Percentiles rank a stretch among this genome's conserved stretches.
These are phyloP conservation scores for Drepana arcuata DNA, from an alignment of 1,140 invertebrate genomes.

Conservation along the genomic window DNA sequence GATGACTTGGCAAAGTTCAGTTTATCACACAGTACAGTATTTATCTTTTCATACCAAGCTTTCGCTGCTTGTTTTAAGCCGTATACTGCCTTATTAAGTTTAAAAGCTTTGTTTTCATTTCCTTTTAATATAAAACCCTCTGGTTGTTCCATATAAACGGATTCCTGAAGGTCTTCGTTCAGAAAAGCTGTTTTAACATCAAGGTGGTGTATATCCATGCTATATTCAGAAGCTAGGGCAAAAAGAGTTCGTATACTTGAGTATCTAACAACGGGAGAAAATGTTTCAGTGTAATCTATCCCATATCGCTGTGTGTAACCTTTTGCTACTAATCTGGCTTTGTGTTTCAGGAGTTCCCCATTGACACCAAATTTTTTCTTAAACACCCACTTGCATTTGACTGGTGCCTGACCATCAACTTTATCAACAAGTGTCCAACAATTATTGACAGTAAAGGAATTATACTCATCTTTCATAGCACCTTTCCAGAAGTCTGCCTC, in stretches of 20 bases:
- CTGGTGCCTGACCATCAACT: too few species aligned
- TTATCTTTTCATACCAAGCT: conserved; percentile 5
- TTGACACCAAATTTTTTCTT: not conserved
- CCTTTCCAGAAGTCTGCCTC: not conserved
- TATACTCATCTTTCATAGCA: not conserved
- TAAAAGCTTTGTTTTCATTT: not conserved
- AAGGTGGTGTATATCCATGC: conserved; percentile 1
- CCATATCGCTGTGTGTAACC: not conserved
- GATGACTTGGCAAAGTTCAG: not conserved
- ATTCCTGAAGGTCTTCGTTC: conserved; percentile 1
- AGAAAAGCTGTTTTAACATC: conserved; percentile 7
- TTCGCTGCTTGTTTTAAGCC: conserved; percentile 4
- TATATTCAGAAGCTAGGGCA: not conserved
- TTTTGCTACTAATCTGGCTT: not conserved
- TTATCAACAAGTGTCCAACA: not conserved
- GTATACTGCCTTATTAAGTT: conserved; percentile 2
- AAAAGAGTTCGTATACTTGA: not conserved
- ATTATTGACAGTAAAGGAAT: not conserved
- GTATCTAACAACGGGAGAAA: not conserved
- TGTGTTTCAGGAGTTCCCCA: not conserved
- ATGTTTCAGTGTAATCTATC: not conserved
- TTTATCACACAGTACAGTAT: conserved; percentile 1
- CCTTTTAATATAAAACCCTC: conserved; percentile 2
- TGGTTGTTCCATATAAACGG: conserved; percentile 7
- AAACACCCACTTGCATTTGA: conserved; percentile 1